Evolutionary conservation across 2,888 invertebrate species (phyloP), one percentile per base, ranked within the genome.

Genomic region (Nymphalis c-album): DNA sequence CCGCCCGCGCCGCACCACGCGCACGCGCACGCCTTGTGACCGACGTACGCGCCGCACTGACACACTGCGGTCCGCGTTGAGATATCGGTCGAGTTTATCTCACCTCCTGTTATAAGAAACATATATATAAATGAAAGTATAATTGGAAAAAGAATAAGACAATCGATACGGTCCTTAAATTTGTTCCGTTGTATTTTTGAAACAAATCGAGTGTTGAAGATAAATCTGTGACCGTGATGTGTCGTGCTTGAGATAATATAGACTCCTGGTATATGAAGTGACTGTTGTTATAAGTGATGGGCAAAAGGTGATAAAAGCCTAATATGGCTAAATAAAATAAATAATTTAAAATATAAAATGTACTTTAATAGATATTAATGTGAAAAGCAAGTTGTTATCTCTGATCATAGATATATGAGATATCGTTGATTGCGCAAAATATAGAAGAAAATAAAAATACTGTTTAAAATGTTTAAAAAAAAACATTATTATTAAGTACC

Each of bases 21-120:
- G 78, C 91, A 91, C 75, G 84, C 90, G 77, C 90, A 90, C 70
- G 90, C 91, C 63, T 90, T 91, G 78, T 91, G 91, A 91, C 91
- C 72, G 55, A 22, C 66, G 57, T 70, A 61, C 67, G 62, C 73
- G 46, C 46, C 60, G 57, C 62, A 53, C 57, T 57, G 40, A 57
- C 57, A 17, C 60, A 13, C n/a, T 13, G 40, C 13, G 13, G 13
- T 40, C 4, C 4, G 4, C 40, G 13, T 0, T 13, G 40, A 40
- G 13, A 13, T 40, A 13, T 13, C 40, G 40, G 3, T 13, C 13
- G 13, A 40, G 4, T 40, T 4, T 13, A 40, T 13, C 13, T 40
- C 13, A 40, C 13, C 13, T 40, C 40, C 40, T 40, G 40, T 40
- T 13, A 13, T 40, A 13, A 13, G 4, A 4, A 13, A 40, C 13